These are phyloP conservation scores for Ladona fulva DNA, from an alignment of 1,140 invertebrate species.

Conservation along the genomic window DNA sequence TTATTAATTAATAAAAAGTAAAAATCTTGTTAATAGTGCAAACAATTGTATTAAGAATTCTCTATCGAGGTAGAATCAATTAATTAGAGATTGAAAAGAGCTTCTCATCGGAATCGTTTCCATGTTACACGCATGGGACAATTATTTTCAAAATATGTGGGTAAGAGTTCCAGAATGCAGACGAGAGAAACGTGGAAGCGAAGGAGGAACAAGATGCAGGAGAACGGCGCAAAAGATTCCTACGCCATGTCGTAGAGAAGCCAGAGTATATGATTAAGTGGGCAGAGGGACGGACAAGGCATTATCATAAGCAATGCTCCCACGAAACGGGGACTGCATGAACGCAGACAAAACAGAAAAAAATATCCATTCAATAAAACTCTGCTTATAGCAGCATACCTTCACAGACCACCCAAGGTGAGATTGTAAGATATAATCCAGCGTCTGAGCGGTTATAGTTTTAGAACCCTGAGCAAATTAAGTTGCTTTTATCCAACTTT, in stretches of 20 bases:
- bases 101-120: no score
- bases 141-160: not conserved
- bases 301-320: not conserved
- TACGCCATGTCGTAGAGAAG: not conserved
- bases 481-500: not conserved
- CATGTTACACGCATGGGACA: no score
- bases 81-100: no score
- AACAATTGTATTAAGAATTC: no score
- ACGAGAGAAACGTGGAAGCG: not conserved
- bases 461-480: not conserved
- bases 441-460: not conserved
- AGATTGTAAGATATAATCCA: not conserved
- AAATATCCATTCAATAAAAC: not conserved
- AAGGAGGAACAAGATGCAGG: not conserved
- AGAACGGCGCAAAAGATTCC: not conserved
- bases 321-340: not conserved
- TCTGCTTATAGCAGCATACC: not conserved
- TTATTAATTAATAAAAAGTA: no score
- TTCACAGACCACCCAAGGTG: not conserved
- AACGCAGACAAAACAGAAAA: not conserved
- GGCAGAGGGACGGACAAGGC: not conserved
- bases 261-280: not conserved
- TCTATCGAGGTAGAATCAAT: no score
- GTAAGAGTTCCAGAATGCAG: not conserved
- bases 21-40: no score